Evolutionary conservation across 2,113 vertebrate species (phyloP), one percentile per base, ranked within the genome.

Genomic region (Anas platyrhynchos): DNA sequence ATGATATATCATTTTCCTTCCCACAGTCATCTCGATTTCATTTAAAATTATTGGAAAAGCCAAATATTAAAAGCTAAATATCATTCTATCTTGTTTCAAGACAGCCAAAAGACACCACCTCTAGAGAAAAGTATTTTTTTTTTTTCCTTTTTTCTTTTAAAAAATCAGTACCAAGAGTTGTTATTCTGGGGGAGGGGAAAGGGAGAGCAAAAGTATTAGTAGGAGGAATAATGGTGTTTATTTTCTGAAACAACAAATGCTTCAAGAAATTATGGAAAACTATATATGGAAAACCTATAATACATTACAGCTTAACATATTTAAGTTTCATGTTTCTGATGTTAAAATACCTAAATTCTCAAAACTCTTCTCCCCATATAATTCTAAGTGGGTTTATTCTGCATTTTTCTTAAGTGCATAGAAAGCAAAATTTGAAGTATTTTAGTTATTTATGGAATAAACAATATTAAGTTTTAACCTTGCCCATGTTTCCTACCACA

Each of bases 151-250:
- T 13, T 55, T 27, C 27, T n/a, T n/a, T 61, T 61, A 41, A 41
- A 50, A 52, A 25, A 83, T 34, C 15, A 59, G 1, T 11, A 32
- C 50, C 22, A 55, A 12, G 27, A 68, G 21, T 3, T 79, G 7
- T 36, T 9, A 36, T 20, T 21, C 16, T 23, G 29, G 6, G 1
- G 0, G 3, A 22, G 25, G 20, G 4, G 0, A 9, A 0, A 5
- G 20, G 46, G 41, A 32, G 52, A 23, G 3, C 18, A n/a, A 6
- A 56, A 46, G 58, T 86, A 29, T 46, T 20, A 55, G 17, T 5
- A 61, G 27, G 8, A 89, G 66, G 17, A 86, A 36, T 7, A 41
- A 29, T 1, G 0, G 7, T 27, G 48, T 9, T 61, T 54, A 6
- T 18, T 25, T 31, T 31, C n/a, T 59, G 21, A 27, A 66, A 41